phyloP scores from a whole-genome alignment of 2,797 vertebrate species.

The Tenualosa thibaudeaui region DNA sequence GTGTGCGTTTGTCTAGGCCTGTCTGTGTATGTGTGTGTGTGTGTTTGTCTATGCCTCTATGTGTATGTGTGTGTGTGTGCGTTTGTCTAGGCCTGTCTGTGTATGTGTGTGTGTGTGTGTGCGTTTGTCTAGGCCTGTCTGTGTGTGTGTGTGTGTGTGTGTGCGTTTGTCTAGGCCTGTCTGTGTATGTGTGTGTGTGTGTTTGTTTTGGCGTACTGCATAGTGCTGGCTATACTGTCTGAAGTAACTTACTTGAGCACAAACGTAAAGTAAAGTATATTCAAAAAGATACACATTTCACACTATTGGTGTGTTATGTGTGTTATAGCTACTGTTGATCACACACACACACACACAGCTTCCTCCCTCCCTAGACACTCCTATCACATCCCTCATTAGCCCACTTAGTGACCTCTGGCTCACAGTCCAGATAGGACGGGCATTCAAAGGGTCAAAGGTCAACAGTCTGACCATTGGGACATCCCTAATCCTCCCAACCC shows the following conservation, averaged over 20 bases:
- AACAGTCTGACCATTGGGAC: neutral
- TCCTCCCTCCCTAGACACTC: neutral
- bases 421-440: neutral
- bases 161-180: no score
- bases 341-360: neutral
- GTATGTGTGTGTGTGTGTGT: no score
- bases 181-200: neutral
- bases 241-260: neutral
- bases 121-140: no score
- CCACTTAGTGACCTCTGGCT: neutral
- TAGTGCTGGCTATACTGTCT: no score
- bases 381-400: neutral
- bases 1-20: neutral
- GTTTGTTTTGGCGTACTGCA: neutral
- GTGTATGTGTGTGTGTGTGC: neutral
- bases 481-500: neutral
- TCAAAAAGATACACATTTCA: neutral
- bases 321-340: neutral
- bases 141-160: no score
- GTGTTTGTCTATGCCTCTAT: no score
- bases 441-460: neutral
- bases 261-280: no score
- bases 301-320: neutral
- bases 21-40: slow-evolving; percentile 22
- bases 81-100: slow-evolving; percentile 29